These are phyloP conservation scores for Microcebus ravelobensis DNA, from an alignment of 2,113 vertebrate genomes.

Conservation along the genomic window DNA sequence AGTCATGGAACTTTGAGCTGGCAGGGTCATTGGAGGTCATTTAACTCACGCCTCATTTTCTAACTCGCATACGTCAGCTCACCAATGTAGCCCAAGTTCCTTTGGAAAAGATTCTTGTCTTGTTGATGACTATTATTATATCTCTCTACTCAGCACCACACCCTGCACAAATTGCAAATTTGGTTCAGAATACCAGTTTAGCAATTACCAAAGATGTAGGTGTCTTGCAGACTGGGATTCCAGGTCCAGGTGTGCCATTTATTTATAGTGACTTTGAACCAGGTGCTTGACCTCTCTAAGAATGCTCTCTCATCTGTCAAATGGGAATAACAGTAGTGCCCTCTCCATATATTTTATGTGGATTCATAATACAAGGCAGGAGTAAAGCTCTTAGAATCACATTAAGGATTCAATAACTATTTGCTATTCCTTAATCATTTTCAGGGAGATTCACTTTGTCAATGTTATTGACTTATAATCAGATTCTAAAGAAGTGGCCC, in stretches of 20 bases:
- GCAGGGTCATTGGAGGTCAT: neutral
- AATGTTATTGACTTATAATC: neutral
- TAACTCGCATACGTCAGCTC: neutral
- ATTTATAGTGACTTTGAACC: neutral
- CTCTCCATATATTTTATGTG: neutral
- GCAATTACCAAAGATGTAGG: neutral
- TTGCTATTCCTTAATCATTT: constrained; percentile 55
- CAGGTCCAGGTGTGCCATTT: neutral
- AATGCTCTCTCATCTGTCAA: neutral
- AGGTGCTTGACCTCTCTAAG: neutral
- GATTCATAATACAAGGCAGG: constrained; percentile 13
- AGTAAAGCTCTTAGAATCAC: neutral
- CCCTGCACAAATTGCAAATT: neutral
- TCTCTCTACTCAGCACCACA: neutral
- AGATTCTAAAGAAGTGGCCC: neutral
- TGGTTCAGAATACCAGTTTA: neutral
- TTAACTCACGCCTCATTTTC: neutral
- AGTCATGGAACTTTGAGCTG: neutral
- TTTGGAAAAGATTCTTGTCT: neutral
- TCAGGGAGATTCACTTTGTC: constrained; percentile 46
- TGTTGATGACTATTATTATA: neutral
- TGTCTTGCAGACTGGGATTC: neutral
- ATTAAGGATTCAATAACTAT: constrained; percentile 46
- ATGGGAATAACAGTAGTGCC: neutral
- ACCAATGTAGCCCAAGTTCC: neutral